phyloP scores from a whole-genome alignment of 2,888 invertebrate species.

The Limnephilus marmoratus region DNA sequence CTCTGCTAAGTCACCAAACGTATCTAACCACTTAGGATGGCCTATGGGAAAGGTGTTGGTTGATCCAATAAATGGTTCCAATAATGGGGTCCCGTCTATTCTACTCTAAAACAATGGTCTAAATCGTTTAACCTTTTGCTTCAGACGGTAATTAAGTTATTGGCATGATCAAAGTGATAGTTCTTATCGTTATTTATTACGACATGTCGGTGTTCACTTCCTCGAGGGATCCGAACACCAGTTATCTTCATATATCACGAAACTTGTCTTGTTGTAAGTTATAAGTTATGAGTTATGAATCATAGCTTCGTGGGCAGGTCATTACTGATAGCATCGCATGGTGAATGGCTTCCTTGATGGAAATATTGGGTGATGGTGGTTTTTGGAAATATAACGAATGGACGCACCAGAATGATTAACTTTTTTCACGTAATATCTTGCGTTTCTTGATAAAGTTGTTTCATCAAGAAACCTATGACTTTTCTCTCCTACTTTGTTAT shows the following conservation, averaged over 20 bases:
- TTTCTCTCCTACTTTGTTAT: not conserved
- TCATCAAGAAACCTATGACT: not conserved
- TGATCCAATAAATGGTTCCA: too few relatives aligned
- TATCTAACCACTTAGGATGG: too few relatives aligned
- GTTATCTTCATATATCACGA: not conserved
- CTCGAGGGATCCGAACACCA: not conserved
- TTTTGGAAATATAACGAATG: not conserved
- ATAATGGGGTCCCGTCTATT: not conserved
- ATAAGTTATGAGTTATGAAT: not conserved
- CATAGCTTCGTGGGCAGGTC: not conserved
- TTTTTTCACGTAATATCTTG: not conserved
- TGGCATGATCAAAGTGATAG: not conserved
- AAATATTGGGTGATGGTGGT: not conserved
- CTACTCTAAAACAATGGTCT: not conserved
- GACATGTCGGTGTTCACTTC: not conserved
- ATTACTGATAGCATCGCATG: conserved; percentile 2
- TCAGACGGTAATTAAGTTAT: not conserved
- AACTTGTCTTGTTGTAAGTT: not conserved
- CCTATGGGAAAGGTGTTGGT: too few relatives aligned
- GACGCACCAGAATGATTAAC: not conserved
- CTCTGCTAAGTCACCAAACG: too few relatives aligned
- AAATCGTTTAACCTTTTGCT: not conserved
- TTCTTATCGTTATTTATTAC: not conserved
- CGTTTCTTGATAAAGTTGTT: too few relatives aligned
- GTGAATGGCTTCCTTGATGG: not conserved